A percentile compares a stretch with the other conserved stretches of the same genome.
Evolutionary conservation across 1,140 invertebrate species (phyloP).

Genomic region (Neodiprion virginianus): DNA sequence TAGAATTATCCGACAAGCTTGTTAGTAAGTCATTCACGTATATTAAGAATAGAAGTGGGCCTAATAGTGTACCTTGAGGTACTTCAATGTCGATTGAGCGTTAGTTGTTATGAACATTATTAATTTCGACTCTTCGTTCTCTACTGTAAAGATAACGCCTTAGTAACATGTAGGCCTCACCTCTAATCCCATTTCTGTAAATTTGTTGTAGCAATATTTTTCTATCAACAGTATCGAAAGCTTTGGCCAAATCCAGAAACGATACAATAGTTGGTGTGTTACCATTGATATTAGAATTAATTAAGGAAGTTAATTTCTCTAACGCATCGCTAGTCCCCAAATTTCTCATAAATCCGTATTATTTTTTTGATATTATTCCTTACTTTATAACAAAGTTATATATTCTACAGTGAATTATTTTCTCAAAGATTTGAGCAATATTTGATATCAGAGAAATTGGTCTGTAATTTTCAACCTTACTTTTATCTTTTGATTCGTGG

Average conservation of each 20-base stretch:
- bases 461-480: constrained; percentile 20
- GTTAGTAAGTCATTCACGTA: constrained; percentile 7
- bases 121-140: constrained; percentile 1
- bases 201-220: not conserved
- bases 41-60: not conserved
- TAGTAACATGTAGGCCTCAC: not conserved
- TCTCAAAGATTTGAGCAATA: constrained; percentile 19
- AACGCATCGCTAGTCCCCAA: constrained; percentile 16
- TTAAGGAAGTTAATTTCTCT: not conserved
- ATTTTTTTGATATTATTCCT: not conserved
- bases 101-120: not conserved
- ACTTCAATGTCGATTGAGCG: not conserved
- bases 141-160: not conserved
- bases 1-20: not conserved
- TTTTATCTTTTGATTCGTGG: constrained; percentile 9
- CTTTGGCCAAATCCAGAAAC: not conserved
- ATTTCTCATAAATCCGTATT: constrained; percentile 3
- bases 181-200: not conserved
- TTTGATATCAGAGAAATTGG: constrained; percentile 16
- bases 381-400: not conserved
- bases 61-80: not conserved
- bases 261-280: not conserved
- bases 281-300: not conserved
- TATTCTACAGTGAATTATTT: not conserved
- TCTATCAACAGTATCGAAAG: not conserved